Base-by-base conservation (phyloP, 2,113 vertebrate species). In the Plotosus lineatus region DNA sequence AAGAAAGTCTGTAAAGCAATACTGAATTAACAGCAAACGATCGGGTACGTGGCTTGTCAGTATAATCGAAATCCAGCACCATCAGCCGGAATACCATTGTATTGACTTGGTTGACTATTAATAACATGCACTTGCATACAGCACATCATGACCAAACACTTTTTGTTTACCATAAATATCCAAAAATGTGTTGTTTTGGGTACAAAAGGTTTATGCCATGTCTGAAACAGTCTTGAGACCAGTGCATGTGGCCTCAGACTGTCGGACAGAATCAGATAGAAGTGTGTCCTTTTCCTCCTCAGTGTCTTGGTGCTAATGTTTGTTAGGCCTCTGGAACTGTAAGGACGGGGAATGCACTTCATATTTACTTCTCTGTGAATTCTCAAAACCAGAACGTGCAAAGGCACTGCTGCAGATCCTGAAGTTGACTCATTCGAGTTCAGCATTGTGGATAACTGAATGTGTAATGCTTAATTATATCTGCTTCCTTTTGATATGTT, bases 401-500 rank as follows among this genome's bases (percentile, higher is more conserved):
- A 61, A 55, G 53, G 3, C 36, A 26, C 26, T 21, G 53, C 53
- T 72, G 36, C 58, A 26, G 3, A 68, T 53, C 28, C 56, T 28
- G 74, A 83, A 36, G 48, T 61, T 63, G 38, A 19, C 56, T 78
- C 31, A 19, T 76, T 26, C 36, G 38, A 44, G 21, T 75, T 76
- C 63, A 61, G 48, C 51, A 31, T 61, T 73, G 79, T 69, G 31
- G 17, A 15, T 78, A 56, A 36, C 31, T 68, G 65, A 36, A 40
- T 60, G 69, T 82, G 23, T 80, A 40, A 46, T 50, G 48, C 66
- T 81, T 31, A 50, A 80, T 80, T 15, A 44, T 63, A 23, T 77
- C 69, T 58, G 77, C 82, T 81, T 82, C 36, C 44, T 85, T 81
- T 85, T 61, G 28, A 78, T 75, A 75, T 75, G 56, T 78, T 73